These are phyloP conservation scores for Vanacampus margaritifer DNA, from an alignment of 2,113 vertebrate species.

Conservation along the genomic window DNA sequence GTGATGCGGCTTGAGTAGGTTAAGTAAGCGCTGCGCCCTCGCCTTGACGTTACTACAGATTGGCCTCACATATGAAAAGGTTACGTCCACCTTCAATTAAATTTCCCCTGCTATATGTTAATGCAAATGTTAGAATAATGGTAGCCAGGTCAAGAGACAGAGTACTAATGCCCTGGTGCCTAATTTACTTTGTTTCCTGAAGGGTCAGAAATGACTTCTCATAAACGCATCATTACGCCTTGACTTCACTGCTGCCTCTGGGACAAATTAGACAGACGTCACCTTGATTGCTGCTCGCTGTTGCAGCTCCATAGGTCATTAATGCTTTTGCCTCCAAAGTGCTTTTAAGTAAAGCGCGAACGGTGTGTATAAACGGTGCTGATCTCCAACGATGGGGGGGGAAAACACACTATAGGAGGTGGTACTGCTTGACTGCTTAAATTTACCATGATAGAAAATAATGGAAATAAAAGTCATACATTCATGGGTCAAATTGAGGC, in stretches of 20 bases:
- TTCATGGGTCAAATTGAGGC: background rate
- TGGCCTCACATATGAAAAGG: conserved; percentile 58
- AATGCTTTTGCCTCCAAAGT: conserved; percentile 4
- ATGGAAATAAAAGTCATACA: background rate
- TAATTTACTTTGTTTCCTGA: conserved; percentile 56
- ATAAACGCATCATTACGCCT: conserved; percentile 61
- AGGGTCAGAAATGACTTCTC: conserved; percentile 58
- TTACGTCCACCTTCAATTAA: conserved; percentile 68
- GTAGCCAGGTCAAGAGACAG: conserved; percentile 34
- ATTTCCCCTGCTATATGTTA: conserved; percentile 27
- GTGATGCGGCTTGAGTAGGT: conserved; percentile 64
- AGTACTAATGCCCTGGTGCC: conserved; percentile 43
- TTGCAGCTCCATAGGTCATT: conserved; percentile 25
- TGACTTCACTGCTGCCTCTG: conserved; percentile 47
- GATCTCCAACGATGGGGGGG: background rate
- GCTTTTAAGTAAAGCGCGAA: conserved; percentile 8
- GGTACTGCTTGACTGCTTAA: background rate
- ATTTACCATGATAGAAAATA: background rate
- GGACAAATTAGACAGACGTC: conserved; percentile 43
- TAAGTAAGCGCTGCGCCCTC: conserved; percentile 46
- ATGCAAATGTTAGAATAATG: conserved; percentile 44
- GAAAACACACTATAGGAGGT: background rate
- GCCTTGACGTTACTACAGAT: conserved; percentile 62
- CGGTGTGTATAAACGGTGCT: conserved; percentile 1
- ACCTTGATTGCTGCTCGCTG: conserved; percentile 52